Percentiles rank a stretch among this genome's conserved stretches.
Evolutionary conservation across 2,797 vertebrate species (phyloP).

Genomic region (Lates japonicus): DNA sequence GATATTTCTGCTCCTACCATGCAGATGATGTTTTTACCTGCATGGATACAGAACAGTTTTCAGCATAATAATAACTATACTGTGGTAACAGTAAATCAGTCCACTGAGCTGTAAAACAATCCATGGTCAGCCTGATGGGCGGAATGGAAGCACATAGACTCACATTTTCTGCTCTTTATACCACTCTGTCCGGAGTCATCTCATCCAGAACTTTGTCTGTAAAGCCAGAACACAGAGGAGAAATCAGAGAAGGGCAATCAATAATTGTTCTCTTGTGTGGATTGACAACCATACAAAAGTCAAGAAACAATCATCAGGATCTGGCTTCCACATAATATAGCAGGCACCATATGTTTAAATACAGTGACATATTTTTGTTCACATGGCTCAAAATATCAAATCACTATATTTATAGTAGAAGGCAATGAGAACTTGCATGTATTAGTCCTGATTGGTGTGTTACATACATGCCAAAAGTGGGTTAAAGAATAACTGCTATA

Average conservation of each 20-base stretch:
- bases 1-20: slow-evolving; percentile 97
- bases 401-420: neutral
- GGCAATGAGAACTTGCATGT: neutral
- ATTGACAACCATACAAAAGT: neutral
- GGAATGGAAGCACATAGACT: slow-evolving; percentile 50
- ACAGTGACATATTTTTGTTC: neutral
- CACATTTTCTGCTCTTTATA: slow-evolving; percentile 91
- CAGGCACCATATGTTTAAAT: neutral
- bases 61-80: neutral
- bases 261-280: neutral
- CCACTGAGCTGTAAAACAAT: slow-evolving; percentile 2
- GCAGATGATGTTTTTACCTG: slow-evolving; percentile 92
- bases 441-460: neutral
- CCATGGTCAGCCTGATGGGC: neutral
- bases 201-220: slow-evolving; percentile 91
- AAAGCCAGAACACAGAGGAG: slow-evolving; percentile 60
- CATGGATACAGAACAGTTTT: slow-evolving; percentile 11
- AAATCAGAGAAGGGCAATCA: neutral
- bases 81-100: neutral
- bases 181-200: slow-evolving; percentile 89
- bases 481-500: no score
- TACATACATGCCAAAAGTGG: no score
- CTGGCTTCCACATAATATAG: neutral
- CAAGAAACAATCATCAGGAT: neutral
- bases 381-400: neutral